Base-by-base conservation (phyloP, 2,888 invertebrate genomes). In the Ypsolopha sequella region DNA sequence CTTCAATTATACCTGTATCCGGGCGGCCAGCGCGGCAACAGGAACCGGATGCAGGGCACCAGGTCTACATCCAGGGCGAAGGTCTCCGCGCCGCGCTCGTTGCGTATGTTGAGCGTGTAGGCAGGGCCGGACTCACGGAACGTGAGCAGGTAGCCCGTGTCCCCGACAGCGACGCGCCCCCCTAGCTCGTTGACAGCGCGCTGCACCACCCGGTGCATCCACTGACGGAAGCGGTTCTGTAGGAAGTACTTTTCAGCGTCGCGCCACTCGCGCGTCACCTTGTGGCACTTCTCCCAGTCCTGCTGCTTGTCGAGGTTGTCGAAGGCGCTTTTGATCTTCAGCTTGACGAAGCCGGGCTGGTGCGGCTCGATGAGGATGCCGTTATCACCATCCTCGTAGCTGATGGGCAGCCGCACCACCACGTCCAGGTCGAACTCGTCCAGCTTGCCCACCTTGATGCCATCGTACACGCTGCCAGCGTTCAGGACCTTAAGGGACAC, bases 341-440 rank as follows among this genome's bases (percentile, higher is more conserved):
- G 58, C 46, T 76, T 73, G 1, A 89, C 80, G 58, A 80, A 89
- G 13, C 88, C 89, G 0, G 88, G 84, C 44, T 65, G 61, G 35
- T 82, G 77, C 41, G 73, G 70, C 51, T 80, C 75, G 10, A 82
- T 63, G 9, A 70, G 70, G 44, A 88, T 80, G n/a, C 61, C 65
- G 60, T 76, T 66, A 34, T 72, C 65, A 54, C 71, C 60, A 53
- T 79, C 70, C 6, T 73, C 69, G 53, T 81, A 75, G 60, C 68
- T 70, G 35, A 88, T 70, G 0, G 90, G 89, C 11, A 91, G 62
- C 0, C 79, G 73, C 46, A 91, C 79, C 3, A 89, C 76, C 6
- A 90, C 71, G 68, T 91, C 89, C 64, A 91, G 76, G 60, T 91
- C 91, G 58, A 87, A 91, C 60, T 91, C 91, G 55, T 89, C 87